A percentile compares a stretch with the other conserved stretches of the same genome.
These are phyloP conservation scores for Merodon equestris DNA, from an alignment of 2,888 invertebrate genomes.

Conservation along the genomic window DNA sequence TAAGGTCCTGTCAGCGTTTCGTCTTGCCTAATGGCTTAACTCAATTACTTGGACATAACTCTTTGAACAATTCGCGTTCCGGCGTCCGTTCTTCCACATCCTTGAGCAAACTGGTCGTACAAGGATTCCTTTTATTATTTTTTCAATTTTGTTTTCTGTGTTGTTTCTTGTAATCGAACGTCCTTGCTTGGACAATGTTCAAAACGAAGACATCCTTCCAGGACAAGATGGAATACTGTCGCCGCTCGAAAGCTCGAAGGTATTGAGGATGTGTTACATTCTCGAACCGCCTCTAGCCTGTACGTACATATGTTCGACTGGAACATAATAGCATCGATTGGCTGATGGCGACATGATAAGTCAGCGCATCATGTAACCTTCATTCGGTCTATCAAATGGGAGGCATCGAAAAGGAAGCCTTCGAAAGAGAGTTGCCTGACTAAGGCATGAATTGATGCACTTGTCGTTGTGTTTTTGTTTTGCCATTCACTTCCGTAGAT, in stretches of 20 bases:
- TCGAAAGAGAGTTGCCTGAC: no score
- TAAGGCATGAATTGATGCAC: no score
- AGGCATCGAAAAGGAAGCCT: no score
- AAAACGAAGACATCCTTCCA: constrained; percentile 31
- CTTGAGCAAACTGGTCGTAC: neutral
- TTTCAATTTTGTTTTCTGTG: constrained; percentile 2
- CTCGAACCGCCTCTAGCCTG: no score
- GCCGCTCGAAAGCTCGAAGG: constrained; percentile 29
- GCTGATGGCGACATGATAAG: constrained; percentile 16
- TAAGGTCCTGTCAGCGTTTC: neutral
- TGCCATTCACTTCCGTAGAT: neutral
- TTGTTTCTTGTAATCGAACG: constrained; percentile 26
- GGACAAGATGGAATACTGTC: constrained; percentile 36
- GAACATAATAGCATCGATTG: neutral
- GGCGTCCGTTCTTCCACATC: no score
- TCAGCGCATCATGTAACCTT: constrained; percentile 36
- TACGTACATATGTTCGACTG: neutral
- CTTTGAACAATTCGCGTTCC: constrained; percentile 51
- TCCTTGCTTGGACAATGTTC: constrained; percentile 41
- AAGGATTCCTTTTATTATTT: constrained; percentile 1
- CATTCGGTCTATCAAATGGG: no score
- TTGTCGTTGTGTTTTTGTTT: no score
- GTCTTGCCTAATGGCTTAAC: constrained; percentile 54
- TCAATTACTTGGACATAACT: constrained; percentile 65
- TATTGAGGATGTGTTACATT: neutral